Evolutionary conservation across 1,140 invertebrate species (phyloP).

Genomic region (Eupristina koningsbergeri): DNA sequence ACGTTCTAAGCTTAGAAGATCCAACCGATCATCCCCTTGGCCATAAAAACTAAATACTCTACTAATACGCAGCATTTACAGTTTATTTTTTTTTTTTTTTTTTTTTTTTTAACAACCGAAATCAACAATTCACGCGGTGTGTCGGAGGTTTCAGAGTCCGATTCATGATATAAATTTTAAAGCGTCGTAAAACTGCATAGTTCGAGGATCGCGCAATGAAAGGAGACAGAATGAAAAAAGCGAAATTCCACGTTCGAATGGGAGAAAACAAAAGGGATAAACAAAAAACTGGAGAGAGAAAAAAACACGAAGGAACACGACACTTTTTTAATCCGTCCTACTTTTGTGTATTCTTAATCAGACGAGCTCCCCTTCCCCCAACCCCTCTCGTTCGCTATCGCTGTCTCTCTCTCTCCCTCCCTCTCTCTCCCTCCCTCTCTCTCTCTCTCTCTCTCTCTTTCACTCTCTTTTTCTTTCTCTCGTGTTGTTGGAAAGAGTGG

Average conservation of each 20-base stretch:
- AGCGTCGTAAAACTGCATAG: constrained; percentile 35
- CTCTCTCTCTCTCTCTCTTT: constrained; percentile 20
- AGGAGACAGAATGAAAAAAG: constrained; percentile 7
- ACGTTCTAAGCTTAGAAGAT: constrained; percentile 1
- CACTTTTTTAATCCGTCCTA: constrained; percentile 40
- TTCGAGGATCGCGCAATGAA: constrained; percentile 15
- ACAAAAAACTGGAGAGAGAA: constrained; percentile 15
- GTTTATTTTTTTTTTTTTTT: constrained; percentile 35
- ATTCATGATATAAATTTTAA: constrained; percentile 35
- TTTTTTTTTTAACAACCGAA: constrained; percentile 27
- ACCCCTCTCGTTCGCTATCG: constrained; percentile 29
- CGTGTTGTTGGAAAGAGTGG: constrained; percentile 3
- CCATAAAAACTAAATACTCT: constrained; percentile 36
- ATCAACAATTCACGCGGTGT: constrained; percentile 29
- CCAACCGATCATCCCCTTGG: not conserved
- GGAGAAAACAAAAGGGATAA: not conserved
- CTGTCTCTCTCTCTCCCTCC: not conserved
- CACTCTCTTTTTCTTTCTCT: constrained; percentile 15
- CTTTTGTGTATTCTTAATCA: constrained; percentile 50
- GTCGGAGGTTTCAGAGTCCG: not conserved
- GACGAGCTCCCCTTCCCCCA: too few species aligned
- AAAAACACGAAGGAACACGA: constrained; percentile 30
- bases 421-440: constrained; percentile 35
- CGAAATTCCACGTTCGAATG: not conserved
- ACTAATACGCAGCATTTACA: constrained; percentile 42